A percentile compares a stretch with the other conserved stretches of the same genome.
Conservation (phyloP, 2,797 vertebrate genomes). For the Amniataba percoides region DNA sequence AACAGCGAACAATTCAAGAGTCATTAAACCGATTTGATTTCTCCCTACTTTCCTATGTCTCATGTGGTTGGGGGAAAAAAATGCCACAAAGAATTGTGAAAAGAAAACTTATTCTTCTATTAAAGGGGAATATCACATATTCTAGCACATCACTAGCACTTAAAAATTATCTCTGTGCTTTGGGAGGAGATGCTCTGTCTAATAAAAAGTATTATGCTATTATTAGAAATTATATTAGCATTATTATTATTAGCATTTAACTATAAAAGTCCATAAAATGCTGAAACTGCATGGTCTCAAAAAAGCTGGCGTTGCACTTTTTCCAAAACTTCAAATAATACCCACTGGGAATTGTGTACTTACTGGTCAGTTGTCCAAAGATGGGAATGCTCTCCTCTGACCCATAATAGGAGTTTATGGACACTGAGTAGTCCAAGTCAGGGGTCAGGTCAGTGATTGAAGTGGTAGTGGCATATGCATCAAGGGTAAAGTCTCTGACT, state of each 20-base stretch:
- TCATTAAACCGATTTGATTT: conserved; percentile 60
- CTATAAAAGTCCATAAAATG: neutral
- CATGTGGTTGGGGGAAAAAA: conserved; percentile 41
- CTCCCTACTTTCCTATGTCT: conserved; percentile 16
- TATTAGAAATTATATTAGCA: too few relatives aligned
- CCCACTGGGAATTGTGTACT: conserved; percentile 70
- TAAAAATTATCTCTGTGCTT: neutral
- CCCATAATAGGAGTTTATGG: conserved; percentile 91
- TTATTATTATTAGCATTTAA: too few relatives aligned
- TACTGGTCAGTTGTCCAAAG: conserved; percentile 97
- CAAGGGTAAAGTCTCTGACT: conserved; percentile 91
- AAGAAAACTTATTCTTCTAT: neutral
- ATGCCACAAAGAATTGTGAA: neutral
- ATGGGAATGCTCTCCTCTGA: conserved; percentile 95
- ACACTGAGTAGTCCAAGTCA: conserved; percentile 93
- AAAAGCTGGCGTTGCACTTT: neutral
- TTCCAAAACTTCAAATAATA: neutral
- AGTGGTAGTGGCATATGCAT: conserved; percentile 88
- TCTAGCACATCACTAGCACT: neutral
- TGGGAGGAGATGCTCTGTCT: neutral
- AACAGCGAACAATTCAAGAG: conserved; percentile 51
- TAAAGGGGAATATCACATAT: neutral
- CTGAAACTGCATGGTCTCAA: neutral
- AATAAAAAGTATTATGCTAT: too few relatives aligned
- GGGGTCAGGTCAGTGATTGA: conserved; percentile 91